Base-by-base conservation (phyloP, 2,888 invertebrate species). In the Pardosa pseudoannulata region DNA sequence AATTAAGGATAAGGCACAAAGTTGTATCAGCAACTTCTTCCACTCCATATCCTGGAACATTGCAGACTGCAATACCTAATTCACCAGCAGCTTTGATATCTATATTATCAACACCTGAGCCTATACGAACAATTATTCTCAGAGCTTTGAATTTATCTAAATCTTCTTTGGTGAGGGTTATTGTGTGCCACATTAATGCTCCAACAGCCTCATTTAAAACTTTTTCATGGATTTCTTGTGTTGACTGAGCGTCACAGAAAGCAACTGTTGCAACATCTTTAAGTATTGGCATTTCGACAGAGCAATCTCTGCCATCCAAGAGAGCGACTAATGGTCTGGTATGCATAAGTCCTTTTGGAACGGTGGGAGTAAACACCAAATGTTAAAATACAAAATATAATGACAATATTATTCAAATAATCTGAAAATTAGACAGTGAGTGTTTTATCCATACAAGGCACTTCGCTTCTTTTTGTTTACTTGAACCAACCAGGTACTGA, bases 181-280 rank as follows among this genome's bases (percentile, higher is more conserved):
- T 99, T 89, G 98, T 98, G 93, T 99, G 98, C 98, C 99, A 99
- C 98, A 99, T 98, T 88, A 99, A 94, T 50, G 99, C 99, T 89
- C 98, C 99, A 79, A 99, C 98, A 71, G 99, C 99, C 93, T 99
- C 99, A 93, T 99, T 99, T 92, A 99, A 94, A 91, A 98, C 98
- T 95, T 99, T 99, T 94, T 99, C 99, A 93, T 99, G 99, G 91
- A 99, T 99, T 94, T 99, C 99, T 89, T 97, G 96, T 90, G 99
- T 99, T 91, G 97, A 97, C 93, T 99, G 99, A 90, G 99, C 99
- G 94, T 99, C 99, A 93, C 99, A 99, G 93, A 99, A 99, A 90
- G 99, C 99, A 89, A 99, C 99, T 88, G 99, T 99, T 87, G 99
- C 99, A 88, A 99, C 98, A 93, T 99, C 99, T 93, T 99, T 99